phyloP scores from a whole-genome alignment of 2,888 invertebrate species.

The Atrina japonica region DNA sequence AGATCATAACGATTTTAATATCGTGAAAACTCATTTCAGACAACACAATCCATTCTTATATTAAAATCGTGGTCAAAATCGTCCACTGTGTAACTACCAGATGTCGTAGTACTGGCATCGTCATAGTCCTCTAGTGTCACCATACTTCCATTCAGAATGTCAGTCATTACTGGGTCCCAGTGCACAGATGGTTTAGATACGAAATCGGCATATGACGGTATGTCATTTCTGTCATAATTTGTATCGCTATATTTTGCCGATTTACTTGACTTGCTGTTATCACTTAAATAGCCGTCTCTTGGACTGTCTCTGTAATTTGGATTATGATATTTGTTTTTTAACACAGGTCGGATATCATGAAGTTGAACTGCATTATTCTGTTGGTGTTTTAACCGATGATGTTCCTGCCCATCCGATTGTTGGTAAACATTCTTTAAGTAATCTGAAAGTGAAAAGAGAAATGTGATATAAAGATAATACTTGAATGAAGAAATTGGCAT shows the following conservation, averaged over 20 bases:
- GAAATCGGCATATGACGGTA: too few species aligned
- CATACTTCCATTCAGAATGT: slow-evolving; percentile 41
- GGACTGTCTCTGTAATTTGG: too few species aligned
- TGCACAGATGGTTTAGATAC: too few species aligned
- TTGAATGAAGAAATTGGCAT: too few species aligned
- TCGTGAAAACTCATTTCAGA: slow-evolving; percentile 8
- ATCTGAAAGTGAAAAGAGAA: slow-evolving; percentile 28
- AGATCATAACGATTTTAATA: too few species aligned
- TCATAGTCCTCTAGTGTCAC: slow-evolving; percentile 51
- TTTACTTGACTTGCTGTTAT: too few species aligned
- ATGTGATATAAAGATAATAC: neutral
- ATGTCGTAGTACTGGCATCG: slow-evolving; percentile 72
- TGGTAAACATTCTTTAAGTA: slow-evolving; percentile 34
- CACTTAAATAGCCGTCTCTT: too few species aligned
- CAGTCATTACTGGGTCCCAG: slow-evolving; percentile 15
- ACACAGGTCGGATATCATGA: too few species aligned
- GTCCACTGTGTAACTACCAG: slow-evolving; percentile 71
- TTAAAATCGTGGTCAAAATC: slow-evolving; percentile 43
- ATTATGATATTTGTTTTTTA: too few species aligned
- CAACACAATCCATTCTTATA: slow-evolving; percentile 35
- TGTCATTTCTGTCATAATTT: too few species aligned
- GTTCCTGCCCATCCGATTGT: neutral
- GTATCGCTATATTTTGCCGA: too few species aligned
- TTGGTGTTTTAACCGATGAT: slow-evolving; percentile 7
- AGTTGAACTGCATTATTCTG: slow-evolving; percentile 1